phyloP scores from a whole-genome alignment of 2,888 invertebrate genomes.

The Dysmachus trigonus region DNA sequence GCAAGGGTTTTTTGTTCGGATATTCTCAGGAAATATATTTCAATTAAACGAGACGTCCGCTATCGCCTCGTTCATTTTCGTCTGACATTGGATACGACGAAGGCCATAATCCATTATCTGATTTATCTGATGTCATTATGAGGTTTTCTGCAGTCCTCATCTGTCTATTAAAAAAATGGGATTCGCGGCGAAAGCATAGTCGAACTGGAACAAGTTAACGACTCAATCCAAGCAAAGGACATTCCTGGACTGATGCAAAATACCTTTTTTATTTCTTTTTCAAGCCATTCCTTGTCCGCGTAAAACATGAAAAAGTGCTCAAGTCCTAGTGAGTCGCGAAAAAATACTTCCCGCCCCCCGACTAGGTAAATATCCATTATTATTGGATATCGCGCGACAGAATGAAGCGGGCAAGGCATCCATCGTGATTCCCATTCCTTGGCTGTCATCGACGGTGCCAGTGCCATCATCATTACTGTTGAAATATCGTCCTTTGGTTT shows the following conservation, averaged over 20 bases:
- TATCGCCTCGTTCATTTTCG: neutral
- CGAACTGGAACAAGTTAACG: slow-evolving; percentile 27
- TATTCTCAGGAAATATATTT: slow-evolving; percentile 31
- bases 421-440: slow-evolving; percentile 47
- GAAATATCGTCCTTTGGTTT: slow-evolving; percentile 47
- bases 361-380: slow-evolving; percentile 46
- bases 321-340: neutral
- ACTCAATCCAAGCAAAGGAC: neutral
- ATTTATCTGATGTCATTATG: slow-evolving; percentile 46
- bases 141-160: neutral
- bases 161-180: slow-evolving; percentile 34
- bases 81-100: neutral
- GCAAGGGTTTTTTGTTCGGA: neutral
- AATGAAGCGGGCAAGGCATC: slow-evolving; percentile 11
- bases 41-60: slow-evolving; percentile 9
- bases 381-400: slow-evolving; percentile 41
- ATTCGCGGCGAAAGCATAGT: slow-evolving; percentile 14
- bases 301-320: slow-evolving; percentile 44
- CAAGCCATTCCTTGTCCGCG: neutral
- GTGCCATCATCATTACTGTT: slow-evolving; percentile 46
- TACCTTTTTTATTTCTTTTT: neutral
- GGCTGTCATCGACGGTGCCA: slow-evolving; percentile 29
- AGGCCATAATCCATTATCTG: slow-evolving; percentile 44
- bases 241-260: neutral
- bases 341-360: slow-evolving; percentile 5